These are phyloP conservation scores for Heterocephalus glaber DNA, from an alignment of 2,113 vertebrate genomes.

Conservation along the genomic window DNA sequence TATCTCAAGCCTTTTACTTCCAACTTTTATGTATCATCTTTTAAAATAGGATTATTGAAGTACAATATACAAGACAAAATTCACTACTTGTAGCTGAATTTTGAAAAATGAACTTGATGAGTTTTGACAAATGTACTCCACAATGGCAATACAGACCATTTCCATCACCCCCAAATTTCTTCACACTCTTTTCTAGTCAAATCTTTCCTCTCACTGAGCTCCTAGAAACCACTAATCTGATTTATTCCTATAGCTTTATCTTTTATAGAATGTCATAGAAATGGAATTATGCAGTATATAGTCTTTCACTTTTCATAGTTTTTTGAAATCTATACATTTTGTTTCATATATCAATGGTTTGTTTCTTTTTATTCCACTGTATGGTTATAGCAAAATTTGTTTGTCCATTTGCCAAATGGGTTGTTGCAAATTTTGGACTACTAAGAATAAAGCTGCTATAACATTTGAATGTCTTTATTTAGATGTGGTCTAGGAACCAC, in stretches of 20 bases:
- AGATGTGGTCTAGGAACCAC: background rate
- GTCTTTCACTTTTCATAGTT: background rate
- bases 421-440: background rate
- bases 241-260: background rate
- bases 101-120: background rate
- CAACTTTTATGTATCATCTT: conserved; percentile 23
- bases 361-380: background rate
- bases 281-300: background rate
- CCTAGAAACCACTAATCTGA: background rate
- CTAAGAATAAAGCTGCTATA: conserved; percentile 20
- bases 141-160: background rate
- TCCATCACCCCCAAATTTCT: background rate
- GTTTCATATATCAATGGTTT: background rate
- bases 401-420: background rate
- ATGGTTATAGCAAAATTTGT: background rate
- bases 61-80: conserved; percentile 6
- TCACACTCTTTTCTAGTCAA: background rate
- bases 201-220: background rate
- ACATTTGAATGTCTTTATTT: background rate
- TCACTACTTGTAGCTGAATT: background rate
- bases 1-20: background rate
- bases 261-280: background rate
- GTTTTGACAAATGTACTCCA: background rate
- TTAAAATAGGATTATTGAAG: background rate
- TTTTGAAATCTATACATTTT: background rate